These are phyloP conservation scores for Phortica okadai DNA, from an alignment of 2,888 invertebrate species.

Conservation along the genomic window DNA sequence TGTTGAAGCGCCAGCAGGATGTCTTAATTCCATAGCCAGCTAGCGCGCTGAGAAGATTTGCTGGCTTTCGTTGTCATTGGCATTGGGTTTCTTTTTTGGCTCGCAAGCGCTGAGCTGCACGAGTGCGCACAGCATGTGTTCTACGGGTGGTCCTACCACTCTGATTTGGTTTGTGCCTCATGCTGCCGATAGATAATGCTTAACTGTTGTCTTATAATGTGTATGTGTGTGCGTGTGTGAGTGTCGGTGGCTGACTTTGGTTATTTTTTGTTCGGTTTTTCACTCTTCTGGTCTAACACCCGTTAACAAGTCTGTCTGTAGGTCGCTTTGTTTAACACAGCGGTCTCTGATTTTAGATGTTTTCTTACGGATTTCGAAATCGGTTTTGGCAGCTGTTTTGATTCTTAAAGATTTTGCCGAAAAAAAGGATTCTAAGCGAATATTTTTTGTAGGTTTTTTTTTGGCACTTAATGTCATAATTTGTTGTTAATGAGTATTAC, in stretches of 20 bases:
- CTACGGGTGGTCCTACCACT: slow-evolving; percentile 60
- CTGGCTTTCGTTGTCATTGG: slow-evolving; percentile 17
- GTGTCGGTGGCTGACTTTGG: slow-evolving; percentile 19
- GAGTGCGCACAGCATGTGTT: slow-evolving; percentile 59
- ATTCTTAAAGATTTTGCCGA: slow-evolving; percentile 4
- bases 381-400: slow-evolving; percentile 19
- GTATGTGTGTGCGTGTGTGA: slow-evolving; percentile 26
- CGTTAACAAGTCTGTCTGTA: slow-evolving; percentile 52
- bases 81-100: slow-evolving; percentile 10
- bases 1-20: slow-evolving; percentile 60
- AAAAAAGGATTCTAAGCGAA: too few species aligned
- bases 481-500: slow-evolving; percentile 61
- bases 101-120: slow-evolving; percentile 44
- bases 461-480: slow-evolving; percentile 50
- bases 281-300: slow-evolving; percentile 23
- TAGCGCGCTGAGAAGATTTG: slow-evolving; percentile 20
- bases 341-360: slow-evolving; percentile 2
- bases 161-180: slow-evolving; percentile 25
- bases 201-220: slow-evolving; percentile 28
- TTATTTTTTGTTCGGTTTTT: not conserved
- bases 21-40: slow-evolving; percentile 53
- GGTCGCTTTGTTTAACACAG: not conserved
- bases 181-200: slow-evolving; percentile 25
- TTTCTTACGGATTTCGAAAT: not conserved
- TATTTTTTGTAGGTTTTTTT: slow-evolving; percentile 13